Conservation (phyloP, 2,888 invertebrate genomes). For the Tenodera sinensis region DNA sequence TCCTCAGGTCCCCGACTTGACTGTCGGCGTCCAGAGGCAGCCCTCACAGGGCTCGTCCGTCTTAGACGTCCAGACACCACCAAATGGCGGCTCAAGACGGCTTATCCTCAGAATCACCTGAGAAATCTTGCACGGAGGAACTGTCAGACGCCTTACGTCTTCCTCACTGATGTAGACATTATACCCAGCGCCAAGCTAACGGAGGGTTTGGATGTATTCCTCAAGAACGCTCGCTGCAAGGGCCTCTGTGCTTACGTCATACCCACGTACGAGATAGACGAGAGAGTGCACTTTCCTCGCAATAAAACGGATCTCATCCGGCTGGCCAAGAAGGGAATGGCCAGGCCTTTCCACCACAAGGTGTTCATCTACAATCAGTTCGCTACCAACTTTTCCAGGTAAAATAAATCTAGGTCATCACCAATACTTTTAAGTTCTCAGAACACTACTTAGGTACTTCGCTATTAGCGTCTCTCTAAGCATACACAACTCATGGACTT, state of each 20-base stretch:
- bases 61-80: conserved; percentile 59
- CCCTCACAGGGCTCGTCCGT: conserved; percentile 57
- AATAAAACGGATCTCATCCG: conserved; percentile 75
- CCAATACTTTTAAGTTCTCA: no score
- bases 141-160: conserved; percentile 70
- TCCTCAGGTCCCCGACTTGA: conserved; percentile 42
- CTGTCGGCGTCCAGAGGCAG: conserved; percentile 67
- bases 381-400: conserved; percentile 87
- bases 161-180: conserved; percentile 84
- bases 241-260: conserved; percentile 80
- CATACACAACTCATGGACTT: no score
- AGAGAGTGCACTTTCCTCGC: conserved; percentile 71
- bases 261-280: conserved; percentile 85
- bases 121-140: conserved; percentile 82
- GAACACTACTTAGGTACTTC: no score
- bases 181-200: conserved; percentile 75
- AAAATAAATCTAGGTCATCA: conserved; percentile 37
- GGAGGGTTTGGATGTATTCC: conserved; percentile 57
- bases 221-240: conserved; percentile 39
- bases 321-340: conserved; percentile 72
- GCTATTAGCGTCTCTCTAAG: no score
- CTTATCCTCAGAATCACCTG: conserved; percentile 87
- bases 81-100: conserved; percentile 69
- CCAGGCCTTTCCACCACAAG: conserved; percentile 85
- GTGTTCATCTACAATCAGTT: conserved; percentile 90